Conservation (phyloP, 2,888 invertebrate genomes). For the Ophion slaviceki region DNA sequence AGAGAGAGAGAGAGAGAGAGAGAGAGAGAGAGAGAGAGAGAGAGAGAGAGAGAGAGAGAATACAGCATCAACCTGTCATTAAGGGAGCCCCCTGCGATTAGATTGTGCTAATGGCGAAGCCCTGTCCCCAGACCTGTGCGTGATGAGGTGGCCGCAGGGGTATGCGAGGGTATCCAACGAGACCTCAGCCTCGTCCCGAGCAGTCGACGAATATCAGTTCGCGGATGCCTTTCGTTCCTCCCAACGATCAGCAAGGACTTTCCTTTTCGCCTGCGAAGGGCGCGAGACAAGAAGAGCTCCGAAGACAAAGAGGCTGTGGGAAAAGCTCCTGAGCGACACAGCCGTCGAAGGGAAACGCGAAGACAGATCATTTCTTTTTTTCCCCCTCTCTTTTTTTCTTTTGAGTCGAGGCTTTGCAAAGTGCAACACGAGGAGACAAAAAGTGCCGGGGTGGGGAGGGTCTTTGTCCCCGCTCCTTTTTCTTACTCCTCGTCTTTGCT, state of each 20-base stretch:
- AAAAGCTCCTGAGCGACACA: constrained; percentile 52
- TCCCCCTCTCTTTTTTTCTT: background rate
- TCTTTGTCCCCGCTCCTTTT: background rate
- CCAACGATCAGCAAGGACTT: constrained; percentile 2
- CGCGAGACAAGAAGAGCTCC: constrained; percentile 38
- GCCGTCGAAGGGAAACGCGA: constrained; percentile 35
- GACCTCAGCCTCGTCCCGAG: background rate
- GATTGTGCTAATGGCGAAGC: constrained; percentile 82
- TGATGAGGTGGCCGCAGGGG: background rate
- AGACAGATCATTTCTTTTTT: constrained; percentile 37
- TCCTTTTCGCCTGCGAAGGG: constrained; percentile 30
- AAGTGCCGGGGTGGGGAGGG: background rate
- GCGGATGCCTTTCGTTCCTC: constrained; percentile 23
- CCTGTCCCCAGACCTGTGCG: constrained; percentile 73
- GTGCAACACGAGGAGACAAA: constrained; percentile 10
- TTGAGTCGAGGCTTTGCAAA: constrained; percentile 23
- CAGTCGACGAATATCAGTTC: constrained; percentile 23
- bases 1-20: background rate
- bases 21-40: background rate
- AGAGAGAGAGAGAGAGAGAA: background rate
- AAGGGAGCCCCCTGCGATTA: constrained; percentile 80
- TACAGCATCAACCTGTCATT: constrained; percentile 79
- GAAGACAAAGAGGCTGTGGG: constrained; percentile 54
- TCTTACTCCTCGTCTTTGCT: constrained; percentile 7
- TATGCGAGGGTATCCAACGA: background rate